phyloP scores from a whole-genome alignment of 2,113 vertebrate genomes.

The Himantopus leucocephalus region DNA sequence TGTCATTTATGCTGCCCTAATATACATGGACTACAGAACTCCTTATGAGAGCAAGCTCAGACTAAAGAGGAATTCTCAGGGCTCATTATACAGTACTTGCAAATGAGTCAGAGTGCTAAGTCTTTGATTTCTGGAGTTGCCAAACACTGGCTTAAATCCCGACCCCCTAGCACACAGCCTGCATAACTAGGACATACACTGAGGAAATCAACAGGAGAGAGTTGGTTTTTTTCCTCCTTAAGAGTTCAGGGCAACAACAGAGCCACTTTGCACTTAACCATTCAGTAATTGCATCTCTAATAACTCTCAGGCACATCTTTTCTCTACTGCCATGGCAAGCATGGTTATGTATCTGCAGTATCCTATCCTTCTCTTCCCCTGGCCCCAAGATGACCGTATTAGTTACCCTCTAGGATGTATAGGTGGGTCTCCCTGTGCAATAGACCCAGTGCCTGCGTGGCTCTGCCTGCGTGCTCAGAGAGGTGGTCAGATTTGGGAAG shows the following conservation, averaged over 20 bases:
- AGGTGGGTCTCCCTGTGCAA: neutral
- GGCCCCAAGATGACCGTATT: neutral
- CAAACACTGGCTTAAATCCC: neutral
- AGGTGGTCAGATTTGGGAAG: neutral
- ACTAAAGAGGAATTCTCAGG: constrained; percentile 45
- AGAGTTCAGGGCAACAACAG: neutral
- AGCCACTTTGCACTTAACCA: neutral
- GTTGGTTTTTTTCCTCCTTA: neutral
- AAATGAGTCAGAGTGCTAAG: constrained; percentile 8
- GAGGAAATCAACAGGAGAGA: neutral
- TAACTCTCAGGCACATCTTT: neutral
- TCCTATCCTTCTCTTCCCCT: neutral
- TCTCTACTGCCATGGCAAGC: neutral
- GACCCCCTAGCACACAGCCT: neutral
- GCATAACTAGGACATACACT: neutral
- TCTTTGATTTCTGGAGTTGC: constrained; percentile 43
- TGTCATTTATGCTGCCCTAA: constrained; percentile 33
- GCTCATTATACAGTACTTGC: constrained; percentile 43
- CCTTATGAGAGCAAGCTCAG: neutral
- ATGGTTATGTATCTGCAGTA: no score
- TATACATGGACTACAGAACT: constrained; percentile 24
- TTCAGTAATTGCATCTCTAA: neutral
- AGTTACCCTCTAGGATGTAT: neutral
- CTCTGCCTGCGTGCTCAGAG: neutral
- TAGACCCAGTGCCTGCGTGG: neutral